Evolutionary conservation across 1,140 invertebrate species (phyloP), one percentile per base, ranked within the genome.

Genomic region (Heliconius melpomene): DNA sequence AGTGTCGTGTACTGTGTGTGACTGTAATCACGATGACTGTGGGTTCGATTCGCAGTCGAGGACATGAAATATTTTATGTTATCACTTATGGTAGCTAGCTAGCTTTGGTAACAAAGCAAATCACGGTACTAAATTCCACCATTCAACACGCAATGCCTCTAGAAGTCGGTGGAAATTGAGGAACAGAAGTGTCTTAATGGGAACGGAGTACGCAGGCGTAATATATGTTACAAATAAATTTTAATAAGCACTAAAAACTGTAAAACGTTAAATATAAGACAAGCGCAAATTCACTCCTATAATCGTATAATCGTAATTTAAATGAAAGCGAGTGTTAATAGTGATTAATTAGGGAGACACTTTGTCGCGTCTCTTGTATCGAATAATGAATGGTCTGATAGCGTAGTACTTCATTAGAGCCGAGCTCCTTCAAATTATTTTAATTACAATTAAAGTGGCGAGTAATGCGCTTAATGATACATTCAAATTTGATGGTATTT

Each of bases 401-500:
- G 71, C 75, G 36, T 71, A 29, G 57, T 50, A 71, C 57, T 71
- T 70, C 74, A 75, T 75, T 57, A 75, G 78, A 54, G 60, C 75
- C 32, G 9, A 3, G 26, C 40, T 72, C 32, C 54, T 74, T 32
- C 29, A 54, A 75, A 79, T 70, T 54, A 74, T 57, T 79, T 79
- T 79, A 79, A 75, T 79, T 75, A 75, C 38, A 29, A 70, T 71
- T 77, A 77, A 77, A 77, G 75, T 71, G 60, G 60, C 73, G 66
- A 75, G 76, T 78, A 78, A 78, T 54, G 70, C 38, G 18, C 70
- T 38, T 73, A 78, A 78, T 78, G 76, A 78, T 54, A 7, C 20
- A 23, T 70, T 5, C 29, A 16, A 54, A 26, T 26, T 26, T 66
- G 2, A 66, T 66, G 7, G 13, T 66, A 29, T 11, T 66, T 66